Evolutionary conservation across 2,113 vertebrate species (phyloP).

Genomic region (Lichenostomus cassidix): DNA sequence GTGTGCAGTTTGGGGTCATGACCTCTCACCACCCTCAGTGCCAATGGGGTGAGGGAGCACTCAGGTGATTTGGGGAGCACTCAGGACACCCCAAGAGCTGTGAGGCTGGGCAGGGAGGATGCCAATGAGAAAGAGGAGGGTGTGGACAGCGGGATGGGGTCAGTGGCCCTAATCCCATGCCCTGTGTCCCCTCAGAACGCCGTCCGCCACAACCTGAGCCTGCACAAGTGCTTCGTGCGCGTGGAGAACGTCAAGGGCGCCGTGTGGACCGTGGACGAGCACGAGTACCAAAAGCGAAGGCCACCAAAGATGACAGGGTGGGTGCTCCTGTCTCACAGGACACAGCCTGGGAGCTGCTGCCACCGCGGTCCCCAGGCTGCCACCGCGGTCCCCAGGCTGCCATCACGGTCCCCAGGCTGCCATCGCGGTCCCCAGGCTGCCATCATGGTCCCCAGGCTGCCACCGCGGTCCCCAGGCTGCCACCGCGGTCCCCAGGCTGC

Average conservation of each 20-base stretch:
- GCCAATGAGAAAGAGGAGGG: background rate
- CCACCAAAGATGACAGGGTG: slow-evolving; percentile 99
- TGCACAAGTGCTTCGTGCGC: slow-evolving; percentile 99
- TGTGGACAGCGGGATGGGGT: rapidly evolving
- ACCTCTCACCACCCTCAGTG: background rate
- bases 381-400: rapidly evolving
- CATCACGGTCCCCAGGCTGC: rapidly evolving
- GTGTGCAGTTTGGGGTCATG: too few species aligned
- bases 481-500: rapidly evolving
- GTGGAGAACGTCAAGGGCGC: slow-evolving; percentile 99
- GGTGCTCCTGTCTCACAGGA: background rate
- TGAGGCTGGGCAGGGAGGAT: background rate
- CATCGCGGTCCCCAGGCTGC: too few species aligned
- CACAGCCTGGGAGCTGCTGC: background rate
- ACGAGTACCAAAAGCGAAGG: slow-evolving; percentile 99
- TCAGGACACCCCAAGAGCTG: rapidly evolving
- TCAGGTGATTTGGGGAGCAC: too few species aligned
- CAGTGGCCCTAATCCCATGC: rapidly evolving
- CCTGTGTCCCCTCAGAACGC: slow-evolving; percentile 81
- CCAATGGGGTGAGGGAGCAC: rapidly evolving
- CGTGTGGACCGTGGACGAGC: slow-evolving; percentile 98
- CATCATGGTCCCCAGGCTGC: too few species aligned
- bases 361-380: rapidly evolving
- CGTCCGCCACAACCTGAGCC: slow-evolving; percentile 98
- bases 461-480: background rate